Base-by-base conservation (phyloP, 2,888 invertebrate species). In the Luperina testacea region DNA sequence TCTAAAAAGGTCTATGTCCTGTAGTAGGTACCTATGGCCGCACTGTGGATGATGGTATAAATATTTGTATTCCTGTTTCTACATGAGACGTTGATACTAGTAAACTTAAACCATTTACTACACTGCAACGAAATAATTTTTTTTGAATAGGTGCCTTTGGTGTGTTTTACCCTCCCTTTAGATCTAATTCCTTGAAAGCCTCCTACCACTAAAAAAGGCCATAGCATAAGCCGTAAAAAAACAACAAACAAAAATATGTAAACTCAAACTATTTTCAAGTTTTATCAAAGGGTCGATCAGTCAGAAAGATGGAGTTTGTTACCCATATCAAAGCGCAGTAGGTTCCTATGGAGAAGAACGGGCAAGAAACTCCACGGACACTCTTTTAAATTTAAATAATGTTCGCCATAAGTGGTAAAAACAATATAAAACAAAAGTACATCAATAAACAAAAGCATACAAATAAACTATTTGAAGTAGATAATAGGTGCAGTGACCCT, bases 401-500 rank as follows among this genome's bases (percentile, higher is more conserved):
- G n/a, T 0, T 68, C 27, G 13, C 27, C 17, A 5, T 5, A 15
- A 24, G 13, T 2, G 0, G 8, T 51, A 53, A 61, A 51, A 27
- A 77, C 13, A 61, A 61, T 63, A 5, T 59, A 9, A 42, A 17
- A 77, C 32, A 45, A 81, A 69, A 78, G 70, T 42, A 61, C 67
- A 76, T n/a, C 57, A n/a, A n/a, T 59, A 68, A 72, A 73, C 71
- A 69, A 75, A 81, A 78, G 48, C 72, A 57, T n/a, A 78, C 59
- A 67, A 77, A 80, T 87, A 82, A 79, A 87, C 77, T 81, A 81
- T 78, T 88, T 88, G 42, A 63, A 79, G 72, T 53, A 61, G 84
- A 89, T 89, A 88, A 32, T 24, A 51, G 69, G 84, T 85, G 57
- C 86, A 85, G 24, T 87, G 90, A 89, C 86, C 91, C 80, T 64